Base-by-base conservation (phyloP, 1,140 invertebrate species). In the Lordiphosa stackelbergi region DNA sequence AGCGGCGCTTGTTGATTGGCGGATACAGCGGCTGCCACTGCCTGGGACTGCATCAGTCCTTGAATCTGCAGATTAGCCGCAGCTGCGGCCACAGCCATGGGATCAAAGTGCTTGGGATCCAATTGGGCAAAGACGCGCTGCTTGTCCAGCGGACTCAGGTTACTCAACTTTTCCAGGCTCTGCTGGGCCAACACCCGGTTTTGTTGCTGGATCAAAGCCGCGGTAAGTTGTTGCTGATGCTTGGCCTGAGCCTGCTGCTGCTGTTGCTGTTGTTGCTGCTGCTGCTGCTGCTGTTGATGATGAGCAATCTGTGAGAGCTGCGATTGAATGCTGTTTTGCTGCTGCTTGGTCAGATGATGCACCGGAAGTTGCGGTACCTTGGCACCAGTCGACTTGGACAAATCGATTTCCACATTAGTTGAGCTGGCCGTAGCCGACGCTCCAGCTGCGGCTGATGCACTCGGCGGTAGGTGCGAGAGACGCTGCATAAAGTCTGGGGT, bases 161-260 rank as follows among this genome's bases (percentile, higher is more conserved):
- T 88, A 63, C 89, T 90, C 10, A 90, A 88, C 69, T 91, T 91
- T 48, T 91, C 90, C 10, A 91, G 74, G 55, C 90, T 90, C 64
- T 90, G 90, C 65, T 90, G 90, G 13, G 90, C 90, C 10, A 90
- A 88, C 4, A 89, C 90, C 11, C 90, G 86, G 81, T 89, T 90
- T 51, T 90, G 90, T 71, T 91, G 90, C 53, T 91, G 90, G 41
- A 90, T 88, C n/a, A 91, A 78, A 3, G 89, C 89, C 1, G 90
- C 90, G n/a, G 89, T 89, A 10, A 90, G 87, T 40, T 88, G 86
- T 54, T 87, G 85, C 35, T 87, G 86, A 46, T 87, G 86, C 12
- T 87, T 84, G 16, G 75, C 77, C 45, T 66, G 46, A 0, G 58
- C 57, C 41, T 81, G 70, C 12, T 77, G 88, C 41, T 88, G 85